A percentile compares a stretch with the other conserved stretches of the same genome.
Conservation (phyloP, 2,888 invertebrate species). For the Acanthoscelides obtectus region DNA sequence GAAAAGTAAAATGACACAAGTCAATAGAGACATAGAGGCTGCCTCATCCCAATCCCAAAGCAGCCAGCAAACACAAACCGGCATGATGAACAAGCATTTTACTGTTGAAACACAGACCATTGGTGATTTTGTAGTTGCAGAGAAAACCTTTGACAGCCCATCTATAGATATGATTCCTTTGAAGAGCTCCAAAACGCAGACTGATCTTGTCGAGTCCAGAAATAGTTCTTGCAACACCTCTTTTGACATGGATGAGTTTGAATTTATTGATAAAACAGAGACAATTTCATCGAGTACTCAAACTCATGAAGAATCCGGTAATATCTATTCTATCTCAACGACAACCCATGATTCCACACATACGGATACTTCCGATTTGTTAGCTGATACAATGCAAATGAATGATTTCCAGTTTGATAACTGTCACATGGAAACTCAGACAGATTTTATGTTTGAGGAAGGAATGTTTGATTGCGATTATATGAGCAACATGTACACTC, state of each 20-base stretch:
- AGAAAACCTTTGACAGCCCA: constrained; percentile 12
- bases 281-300: constrained; percentile 40
- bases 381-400: constrained; percentile 23
- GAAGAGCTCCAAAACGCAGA: constrained; percentile 27
- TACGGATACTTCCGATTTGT: constrained; percentile 37
- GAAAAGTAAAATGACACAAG: constrained; percentile 31
- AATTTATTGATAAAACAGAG: constrained; percentile 25
- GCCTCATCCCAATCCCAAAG: constrained; percentile 18
- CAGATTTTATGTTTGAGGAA: constrained; percentile 47
- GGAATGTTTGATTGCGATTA: constrained; percentile 41
- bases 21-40: constrained; percentile 15
- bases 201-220: constrained; percentile 28
- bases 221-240: constrained; percentile 41
- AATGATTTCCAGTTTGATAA: constrained; percentile 43
- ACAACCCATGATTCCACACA: constrained; percentile 33
- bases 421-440: constrained; percentile 59
- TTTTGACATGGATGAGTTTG: constrained; percentile 33
- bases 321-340: constrained; percentile 26
- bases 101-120: constrained; percentile 47
- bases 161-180: constrained; percentile 8
- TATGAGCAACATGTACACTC: constrained; percentile 42
- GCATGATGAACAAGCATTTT: constrained; percentile 18
- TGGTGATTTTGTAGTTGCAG: constrained; percentile 30
- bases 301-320: constrained; percentile 25
- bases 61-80: constrained; percentile 43